Evolutionary conservation across 2,113 vertebrate species (phyloP).

Genomic region (Neogale vison): DNA sequence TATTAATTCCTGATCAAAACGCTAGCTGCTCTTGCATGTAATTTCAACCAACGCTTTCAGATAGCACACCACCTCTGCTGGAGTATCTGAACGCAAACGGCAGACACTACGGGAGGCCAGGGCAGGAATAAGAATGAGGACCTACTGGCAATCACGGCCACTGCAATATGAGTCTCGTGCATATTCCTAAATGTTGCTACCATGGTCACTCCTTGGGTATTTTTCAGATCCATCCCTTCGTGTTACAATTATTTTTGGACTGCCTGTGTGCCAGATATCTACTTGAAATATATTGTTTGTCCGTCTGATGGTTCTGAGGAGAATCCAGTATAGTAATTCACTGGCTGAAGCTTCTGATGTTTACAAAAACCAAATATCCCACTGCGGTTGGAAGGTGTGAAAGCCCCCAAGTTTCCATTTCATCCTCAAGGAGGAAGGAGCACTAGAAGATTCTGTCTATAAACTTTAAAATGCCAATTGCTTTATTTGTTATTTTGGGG

Average conservation of each 20-base stretch:
- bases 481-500: neutral
- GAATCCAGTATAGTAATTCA: neutral
- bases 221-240: neutral
- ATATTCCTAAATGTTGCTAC: neutral
- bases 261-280: neutral
- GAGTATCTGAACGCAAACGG: neutral
- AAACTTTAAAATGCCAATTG: neutral
- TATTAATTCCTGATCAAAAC: neutral
- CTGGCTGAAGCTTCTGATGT: neutral
- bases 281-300: neutral
- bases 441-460: neutral
- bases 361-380: neutral
- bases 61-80: neutral
- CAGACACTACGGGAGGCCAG: neutral
- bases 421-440: neutral
- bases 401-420: neutral
- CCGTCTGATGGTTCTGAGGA: neutral
- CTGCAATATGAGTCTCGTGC: neutral
- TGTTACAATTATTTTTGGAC: neutral
- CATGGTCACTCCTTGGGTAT: neutral
- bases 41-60: neutral
- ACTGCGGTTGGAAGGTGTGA: neutral
- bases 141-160: rapidly evolving
- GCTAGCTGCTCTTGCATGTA: neutral
- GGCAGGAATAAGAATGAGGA: neutral